Percentiles rank a stretch among this genome's conserved stretches.
Evolutionary conservation across 2,888 invertebrate species (phyloP).

Genomic region (Papilio elwesi): DNA sequence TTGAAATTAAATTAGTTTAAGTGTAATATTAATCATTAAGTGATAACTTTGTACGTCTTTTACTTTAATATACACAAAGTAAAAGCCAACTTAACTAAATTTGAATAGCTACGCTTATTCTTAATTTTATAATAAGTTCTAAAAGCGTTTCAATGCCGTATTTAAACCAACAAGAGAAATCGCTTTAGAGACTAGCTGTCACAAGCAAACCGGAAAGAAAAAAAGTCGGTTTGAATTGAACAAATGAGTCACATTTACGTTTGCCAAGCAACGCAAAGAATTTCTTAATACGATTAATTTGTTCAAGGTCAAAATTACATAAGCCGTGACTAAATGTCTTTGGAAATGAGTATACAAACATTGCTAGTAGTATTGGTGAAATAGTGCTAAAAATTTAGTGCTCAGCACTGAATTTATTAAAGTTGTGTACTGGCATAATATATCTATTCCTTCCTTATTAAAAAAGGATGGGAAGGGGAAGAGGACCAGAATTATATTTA

Average conservation of each 20-base stretch:
- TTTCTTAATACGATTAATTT: constrained; percentile 23
- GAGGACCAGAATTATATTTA: no score
- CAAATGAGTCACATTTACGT: constrained; percentile 32
- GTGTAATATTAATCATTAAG: no score
- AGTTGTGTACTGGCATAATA: no score
- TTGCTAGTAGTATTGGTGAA: no score
- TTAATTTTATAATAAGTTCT: constrained; percentile 1
- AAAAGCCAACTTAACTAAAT: not conserved
- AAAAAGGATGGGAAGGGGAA: no score
- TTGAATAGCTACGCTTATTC: not conserved
- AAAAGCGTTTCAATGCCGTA: constrained; percentile 27
- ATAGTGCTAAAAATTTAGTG: no score
- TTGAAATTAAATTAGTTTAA: no score
- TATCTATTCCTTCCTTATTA: no score
- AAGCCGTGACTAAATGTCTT: no score
- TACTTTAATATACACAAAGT: not conserved
- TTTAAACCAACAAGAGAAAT: constrained; percentile 28
- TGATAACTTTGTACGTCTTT: not conserved
- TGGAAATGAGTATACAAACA: no score
- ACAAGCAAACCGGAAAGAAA: constrained; percentile 3
- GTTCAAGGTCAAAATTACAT: constrained; percentile 14
- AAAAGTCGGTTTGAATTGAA: constrained; percentile 25
- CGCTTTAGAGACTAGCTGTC: constrained; percentile 25
- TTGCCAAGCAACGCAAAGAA: constrained; percentile 21
- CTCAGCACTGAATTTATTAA: no score